These are phyloP conservation scores for Cephus cinctus DNA, from an alignment of 1,140 invertebrate species.

Conservation along the genomic window DNA sequence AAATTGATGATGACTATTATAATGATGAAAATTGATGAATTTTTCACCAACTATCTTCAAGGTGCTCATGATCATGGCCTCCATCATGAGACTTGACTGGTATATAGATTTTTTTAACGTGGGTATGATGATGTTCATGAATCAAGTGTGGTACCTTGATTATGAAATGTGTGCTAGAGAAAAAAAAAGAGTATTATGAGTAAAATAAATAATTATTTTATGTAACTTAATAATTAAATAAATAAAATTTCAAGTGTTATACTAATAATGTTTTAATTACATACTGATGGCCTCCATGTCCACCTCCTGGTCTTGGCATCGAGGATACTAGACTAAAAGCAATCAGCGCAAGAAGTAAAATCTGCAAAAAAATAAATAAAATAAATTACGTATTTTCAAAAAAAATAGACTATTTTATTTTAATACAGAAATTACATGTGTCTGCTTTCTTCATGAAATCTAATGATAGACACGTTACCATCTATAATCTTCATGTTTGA, in stretches of 20 bases:
- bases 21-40: no score
- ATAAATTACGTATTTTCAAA: no score
- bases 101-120: conserved; percentile 37
- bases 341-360: conserved; percentile 14
- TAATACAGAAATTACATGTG: background rate
- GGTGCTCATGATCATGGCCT: conserved; percentile 17
- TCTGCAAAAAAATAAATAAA: conserved; percentile 16
- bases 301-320: conserved; percentile 20
- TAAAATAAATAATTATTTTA: conserved; percentile 1
- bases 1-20: no score
- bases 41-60: conserved; percentile 30
- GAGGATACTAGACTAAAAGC: conserved; percentile 19
- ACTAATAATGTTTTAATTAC: conserved; percentile 3
- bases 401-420: no score
- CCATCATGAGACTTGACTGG: conserved; percentile 25
- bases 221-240: background rate
- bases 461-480: background rate
- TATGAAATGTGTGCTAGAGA: conserved; percentile 33
- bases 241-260: background rate
- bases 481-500: background rate
- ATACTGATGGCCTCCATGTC: conserved; percentile 29
- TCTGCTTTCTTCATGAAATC: background rate
- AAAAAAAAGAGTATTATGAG: background rate
- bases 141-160: conserved; percentile 35
- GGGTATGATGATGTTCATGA: conserved; percentile 33